Conservation (phyloP, 2,113 vertebrate species). For the Actenoides lindsayi region DNA sequence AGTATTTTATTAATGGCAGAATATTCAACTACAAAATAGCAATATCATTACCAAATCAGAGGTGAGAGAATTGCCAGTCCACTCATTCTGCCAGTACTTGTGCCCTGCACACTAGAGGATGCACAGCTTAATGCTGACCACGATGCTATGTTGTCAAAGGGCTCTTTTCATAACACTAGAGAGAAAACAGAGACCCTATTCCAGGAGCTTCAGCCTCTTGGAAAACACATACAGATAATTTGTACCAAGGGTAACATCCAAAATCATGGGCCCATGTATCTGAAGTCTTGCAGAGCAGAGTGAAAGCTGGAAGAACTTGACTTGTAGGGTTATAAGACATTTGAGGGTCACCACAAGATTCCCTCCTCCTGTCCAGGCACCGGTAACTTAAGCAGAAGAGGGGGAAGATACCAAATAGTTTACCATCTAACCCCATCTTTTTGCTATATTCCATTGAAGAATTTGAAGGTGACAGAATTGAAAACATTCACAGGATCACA, state of each 20-base stretch:
- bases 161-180: background rate
- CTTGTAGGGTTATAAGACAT: background rate
- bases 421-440: background rate
- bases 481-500: background rate
- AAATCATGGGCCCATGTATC: background rate
- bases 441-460: background rate
- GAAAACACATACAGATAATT: background rate
- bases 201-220: background rate
- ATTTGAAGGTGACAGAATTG: background rate
- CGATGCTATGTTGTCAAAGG: background rate
- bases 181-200: background rate
- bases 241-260: background rate
- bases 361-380: background rate
- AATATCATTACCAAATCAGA: background rate
- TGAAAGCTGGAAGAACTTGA: background rate
- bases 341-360: background rate
- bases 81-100: background rate
- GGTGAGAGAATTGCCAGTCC: background rate
- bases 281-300: background rate
- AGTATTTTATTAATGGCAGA: background rate
- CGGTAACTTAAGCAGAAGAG: background rate
- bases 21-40: background rate
- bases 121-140: background rate
- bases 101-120: background rate
- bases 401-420: background rate